phyloP scores from a whole-genome alignment of 2,888 invertebrate species.

The Pilophorus perplexus region DNA sequence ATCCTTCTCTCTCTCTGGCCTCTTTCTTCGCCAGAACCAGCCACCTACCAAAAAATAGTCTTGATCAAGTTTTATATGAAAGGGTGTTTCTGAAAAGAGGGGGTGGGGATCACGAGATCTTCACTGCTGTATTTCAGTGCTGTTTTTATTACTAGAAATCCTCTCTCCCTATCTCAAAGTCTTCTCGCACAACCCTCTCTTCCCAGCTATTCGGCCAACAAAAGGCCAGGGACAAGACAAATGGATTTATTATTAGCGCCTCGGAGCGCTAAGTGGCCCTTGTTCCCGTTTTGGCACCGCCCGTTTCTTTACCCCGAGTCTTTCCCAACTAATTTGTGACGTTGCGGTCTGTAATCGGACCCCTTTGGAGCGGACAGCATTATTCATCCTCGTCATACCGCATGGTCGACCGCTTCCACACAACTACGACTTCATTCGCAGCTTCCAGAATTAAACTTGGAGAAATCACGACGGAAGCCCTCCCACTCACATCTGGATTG shows the following conservation, averaged over 20 bases:
- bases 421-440: constrained; percentile 3
- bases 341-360: constrained; percentile 15
- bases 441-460: too few relatives aligned
- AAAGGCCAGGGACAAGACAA: constrained; percentile 34
- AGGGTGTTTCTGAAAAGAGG: neutral
- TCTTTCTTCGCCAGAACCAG: constrained; percentile 4
- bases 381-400: constrained; percentile 8
- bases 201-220: constrained; percentile 33
- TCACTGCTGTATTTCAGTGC: constrained; percentile 25
- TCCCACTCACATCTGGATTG: too few relatives aligned
- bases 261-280: constrained; percentile 35
- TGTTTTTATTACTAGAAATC: constrained; percentile 38
- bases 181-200: too few relatives aligned
- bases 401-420: constrained; percentile 5
- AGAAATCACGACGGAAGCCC: too few relatives aligned
- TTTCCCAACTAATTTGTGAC: constrained; percentile 24
- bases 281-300: constrained; percentile 39
- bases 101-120: neutral
- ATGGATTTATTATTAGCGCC: constrained; percentile 41
- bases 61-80: constrained; percentile 28
- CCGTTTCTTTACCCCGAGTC: neutral
- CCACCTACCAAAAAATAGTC: constrained; percentile 32
- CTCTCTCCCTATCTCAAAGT: neutral
- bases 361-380: constrained; percentile 2
- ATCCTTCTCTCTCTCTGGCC: neutral